Evolutionary conservation across 2,113 vertebrate genomes (phyloP).

Genomic region (Microtus richardsoni): DNA sequence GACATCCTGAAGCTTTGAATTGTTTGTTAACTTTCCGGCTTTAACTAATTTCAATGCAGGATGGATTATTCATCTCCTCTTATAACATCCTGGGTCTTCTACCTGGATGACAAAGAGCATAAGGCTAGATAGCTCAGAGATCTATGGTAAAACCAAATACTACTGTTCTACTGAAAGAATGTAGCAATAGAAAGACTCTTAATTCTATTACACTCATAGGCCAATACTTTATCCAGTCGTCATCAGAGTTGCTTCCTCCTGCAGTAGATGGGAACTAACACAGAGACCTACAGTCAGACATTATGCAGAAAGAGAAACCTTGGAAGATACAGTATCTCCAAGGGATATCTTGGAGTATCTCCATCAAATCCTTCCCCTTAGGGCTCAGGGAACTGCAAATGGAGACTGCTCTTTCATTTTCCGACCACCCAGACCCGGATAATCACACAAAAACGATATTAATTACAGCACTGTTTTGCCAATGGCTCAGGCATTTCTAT

Average conservation of each 20-base stretch:
- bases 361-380: background rate
- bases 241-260: background rate
- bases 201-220: background rate
- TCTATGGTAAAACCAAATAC: background rate
- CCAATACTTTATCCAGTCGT: background rate
- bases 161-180: background rate
- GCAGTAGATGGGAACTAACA: background rate
- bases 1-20: background rate
- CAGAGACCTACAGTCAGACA: background rate
- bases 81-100: background rate
- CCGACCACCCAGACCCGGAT: too few species aligned
- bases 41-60: background rate
- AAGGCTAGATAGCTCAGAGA: background rate
- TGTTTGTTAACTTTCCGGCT: background rate
- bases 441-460: too few species aligned
- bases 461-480: too few species aligned
- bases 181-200: background rate
- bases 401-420: too few species aligned
- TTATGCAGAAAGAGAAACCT: background rate
- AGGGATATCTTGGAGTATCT: background rate
- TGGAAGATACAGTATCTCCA: background rate
- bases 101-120: background rate
- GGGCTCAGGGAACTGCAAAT: background rate
- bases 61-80: background rate
- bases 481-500: too few species aligned